Evolutionary conservation across 2,797 vertebrate genomes (phyloP), one percentile per base, ranked within the genome.

Genomic region (Chromobotia macracanthus): DNA sequence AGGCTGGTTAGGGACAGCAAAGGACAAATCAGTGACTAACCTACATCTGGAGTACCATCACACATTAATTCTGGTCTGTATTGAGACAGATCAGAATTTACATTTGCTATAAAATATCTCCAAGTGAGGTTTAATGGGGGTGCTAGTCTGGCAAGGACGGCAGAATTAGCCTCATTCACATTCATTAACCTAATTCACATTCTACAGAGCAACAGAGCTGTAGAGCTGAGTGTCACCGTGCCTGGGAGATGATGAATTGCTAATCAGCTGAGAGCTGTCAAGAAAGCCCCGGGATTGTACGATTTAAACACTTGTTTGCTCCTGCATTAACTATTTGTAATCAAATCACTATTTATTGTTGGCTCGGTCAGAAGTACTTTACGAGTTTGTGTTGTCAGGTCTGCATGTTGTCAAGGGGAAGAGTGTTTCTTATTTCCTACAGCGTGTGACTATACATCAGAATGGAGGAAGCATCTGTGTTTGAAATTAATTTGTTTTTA

Each of bases 211-310:
- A 88, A 84, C 86, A 86, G 77, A 85, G 80, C 87, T 85, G 83
- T 85, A 87, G 89, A 90, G 87, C 87, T 86, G 86, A 85, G 87
- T 90, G 91, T 92, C 90, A 90, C 87, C 86, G 72, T 89, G 85
- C 89, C 89, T 90, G 88, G 87, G 87, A 92, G 90, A 92, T 93
- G 90, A 93, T 91, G 91, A 93, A 93, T 92, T 89, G 88, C 87
- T 92, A 92, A 93, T 93, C 93, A 92, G 91, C 89, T 90, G 91
- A 92, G 88, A 92, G 92, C 89, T 90, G 92, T 93, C 93, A 91
- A 88, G 89, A 89, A 91, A 92, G 90, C 89, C 87, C 84, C 85
- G 85, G 89, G 90, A 92, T 91, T 89, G 87, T 87, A 86, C 80
- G 88, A 92, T 93, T 86, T 91, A 93, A 86, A 46, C 89, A 90